Conservation (phyloP, 2,888 invertebrate genomes). For the Lochmaea capreae region DNA sequence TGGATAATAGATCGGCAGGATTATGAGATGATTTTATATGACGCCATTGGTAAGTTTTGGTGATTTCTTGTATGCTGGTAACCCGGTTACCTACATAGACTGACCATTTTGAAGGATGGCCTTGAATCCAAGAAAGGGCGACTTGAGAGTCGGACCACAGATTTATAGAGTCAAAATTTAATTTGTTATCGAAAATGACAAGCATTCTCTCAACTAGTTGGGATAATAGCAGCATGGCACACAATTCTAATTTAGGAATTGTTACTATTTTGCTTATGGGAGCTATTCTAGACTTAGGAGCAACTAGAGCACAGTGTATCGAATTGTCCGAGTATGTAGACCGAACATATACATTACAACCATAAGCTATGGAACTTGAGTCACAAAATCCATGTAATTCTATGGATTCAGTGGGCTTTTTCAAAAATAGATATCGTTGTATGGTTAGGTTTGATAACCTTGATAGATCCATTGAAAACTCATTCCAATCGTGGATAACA, state of each 20-base stretch:
- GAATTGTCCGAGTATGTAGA: slow-evolving; percentile 19
- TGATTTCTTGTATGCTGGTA: not conserved
- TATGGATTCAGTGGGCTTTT: too few relatives aligned
- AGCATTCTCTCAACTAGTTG: slow-evolving; percentile 17
- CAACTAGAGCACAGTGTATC: slow-evolving; percentile 19
- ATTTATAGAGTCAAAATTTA: slow-evolving; percentile 18
- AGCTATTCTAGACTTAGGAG: slow-evolving; percentile 36
- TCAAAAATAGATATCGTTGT: too few relatives aligned
- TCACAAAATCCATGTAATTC: slow-evolving; percentile 39
- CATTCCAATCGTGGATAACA: too few relatives aligned
- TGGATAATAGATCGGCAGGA: slow-evolving; percentile 1
- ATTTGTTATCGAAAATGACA: slow-evolving; percentile 13
- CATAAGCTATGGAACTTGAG: slow-evolving; percentile 29
- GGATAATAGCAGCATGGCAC: slow-evolving; percentile 29
- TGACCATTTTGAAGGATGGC: slow-evolving; percentile 1
- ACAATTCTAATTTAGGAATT: slow-evolving; percentile 37
- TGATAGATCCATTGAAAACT: too few relatives aligned
- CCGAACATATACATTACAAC: slow-evolving; percentile 33
- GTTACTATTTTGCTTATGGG: slow-evolving; percentile 31
- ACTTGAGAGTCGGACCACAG: slow-evolving; percentile 38
- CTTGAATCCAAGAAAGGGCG: slow-evolving; percentile 19
- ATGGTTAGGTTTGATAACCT: too few relatives aligned
- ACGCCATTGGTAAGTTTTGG: not conserved
- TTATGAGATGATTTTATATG: not conserved
- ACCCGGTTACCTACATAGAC: not conserved